Evolutionary conservation across 2,113 vertebrate species (phyloP).

Genomic region (Agapornis roseicollis): DNA sequence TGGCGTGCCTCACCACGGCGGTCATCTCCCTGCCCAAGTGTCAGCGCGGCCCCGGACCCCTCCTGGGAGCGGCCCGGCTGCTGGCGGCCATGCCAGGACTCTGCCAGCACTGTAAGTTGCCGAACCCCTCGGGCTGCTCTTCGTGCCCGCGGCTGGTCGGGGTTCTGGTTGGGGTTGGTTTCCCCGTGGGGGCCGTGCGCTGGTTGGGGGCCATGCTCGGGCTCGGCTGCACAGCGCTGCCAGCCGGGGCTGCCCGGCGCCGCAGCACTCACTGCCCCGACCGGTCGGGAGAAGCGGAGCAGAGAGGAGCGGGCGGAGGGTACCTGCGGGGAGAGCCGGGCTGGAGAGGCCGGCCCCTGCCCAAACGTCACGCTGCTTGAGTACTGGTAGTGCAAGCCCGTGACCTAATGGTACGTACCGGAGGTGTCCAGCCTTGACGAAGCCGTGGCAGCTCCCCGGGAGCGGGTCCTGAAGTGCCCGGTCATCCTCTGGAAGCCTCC

Average conservation of each 20-base stretch:
- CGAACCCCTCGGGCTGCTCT: background rate
- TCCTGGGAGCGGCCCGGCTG: conserved; percentile 65
- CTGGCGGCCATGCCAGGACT: conserved; percentile 69
- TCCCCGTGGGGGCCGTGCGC: background rate
- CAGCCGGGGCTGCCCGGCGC: background rate
- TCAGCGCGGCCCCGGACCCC: conserved; percentile 64
- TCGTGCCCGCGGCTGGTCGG: background rate
- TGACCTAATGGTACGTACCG: fast-evolving
- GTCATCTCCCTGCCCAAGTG: conserved; percentile 65
- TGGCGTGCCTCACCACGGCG: conserved; percentile 61
- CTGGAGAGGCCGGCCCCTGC: background rate
- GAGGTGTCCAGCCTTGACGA: too few relatives aligned
- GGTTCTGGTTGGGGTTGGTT: background rate
- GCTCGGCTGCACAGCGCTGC: background rate
- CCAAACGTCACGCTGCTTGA: fast-evolving
- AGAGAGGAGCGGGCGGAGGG: background rate
- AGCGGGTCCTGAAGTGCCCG: background rate
- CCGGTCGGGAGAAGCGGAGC: background rate
- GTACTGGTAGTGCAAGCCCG: background rate
- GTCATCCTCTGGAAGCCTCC: background rate
- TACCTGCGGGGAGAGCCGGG: background rate
- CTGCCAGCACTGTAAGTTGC: conserved; percentile 73
- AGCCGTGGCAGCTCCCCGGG: background rate
- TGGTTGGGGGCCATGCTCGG: background rate
- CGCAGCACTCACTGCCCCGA: background rate